Evolutionary conservation across 2,888 invertebrate species (phyloP), one percentile per base, ranked within the genome.

Genomic region (Ectemnius continuus): DNA sequence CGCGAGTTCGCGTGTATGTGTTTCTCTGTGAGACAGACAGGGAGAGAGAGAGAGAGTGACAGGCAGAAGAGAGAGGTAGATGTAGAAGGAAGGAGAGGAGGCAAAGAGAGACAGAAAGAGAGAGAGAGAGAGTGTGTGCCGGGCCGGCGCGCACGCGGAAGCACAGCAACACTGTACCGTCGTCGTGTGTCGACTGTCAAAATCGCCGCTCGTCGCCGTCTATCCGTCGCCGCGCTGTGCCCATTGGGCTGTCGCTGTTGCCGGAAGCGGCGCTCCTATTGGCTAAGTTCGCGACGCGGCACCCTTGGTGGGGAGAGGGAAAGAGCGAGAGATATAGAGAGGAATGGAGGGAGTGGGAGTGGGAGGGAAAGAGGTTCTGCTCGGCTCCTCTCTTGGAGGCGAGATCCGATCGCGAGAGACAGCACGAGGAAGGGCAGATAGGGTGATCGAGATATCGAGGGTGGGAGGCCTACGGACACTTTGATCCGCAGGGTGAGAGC

Each of bases 401-500:
- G 82, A 62, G 82, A 81, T 79, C 85, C 88, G 70, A 86, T 75
- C 70, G 86, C 79, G 85, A 77, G 81, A 85, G 83, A 84, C 84
- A 77, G 79, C 90, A 88, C 87, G 92, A 91, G 91, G 92, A 91
- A 91, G 73, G 76, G 66, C 84, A 89, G 91, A 68, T 14, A 52
- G 52, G n/a, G 16, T 52, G 16, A 14, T 52, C 16, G 66, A 61
- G 64, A 71, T 36, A 71, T 36, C 45, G 47, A 23, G 46, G 90
- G 91, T 85, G 63, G 36, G 36, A 48, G 57, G 52, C 11, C 46
- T 18, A n/a, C 61, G 52, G 23, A n/a, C 1, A 36, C 5, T 36
- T 11, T 11, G 36, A 8, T 36, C 11, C 36, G 36, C 8, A 36
- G 36, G 36, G 36, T 36, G 36, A 36, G 36, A 36, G 3, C 3